phyloP scores from a whole-genome alignment of 2,113 vertebrate genomes.

The Gallinago paraguaiae region DNA sequence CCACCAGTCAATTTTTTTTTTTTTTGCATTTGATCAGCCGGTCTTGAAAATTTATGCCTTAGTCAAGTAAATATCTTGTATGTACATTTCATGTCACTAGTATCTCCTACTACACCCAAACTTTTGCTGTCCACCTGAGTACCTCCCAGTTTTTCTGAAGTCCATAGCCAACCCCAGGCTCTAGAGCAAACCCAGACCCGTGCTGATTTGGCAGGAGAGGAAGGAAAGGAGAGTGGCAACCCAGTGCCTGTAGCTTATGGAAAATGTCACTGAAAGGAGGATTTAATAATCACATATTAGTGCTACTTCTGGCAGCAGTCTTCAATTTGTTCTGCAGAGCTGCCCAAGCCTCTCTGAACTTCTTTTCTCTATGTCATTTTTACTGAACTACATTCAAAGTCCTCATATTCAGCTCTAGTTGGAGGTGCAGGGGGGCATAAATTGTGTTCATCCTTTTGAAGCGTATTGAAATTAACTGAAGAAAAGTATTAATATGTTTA shows the following conservation, averaged over 20 bases:
- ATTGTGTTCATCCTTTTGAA: background rate
- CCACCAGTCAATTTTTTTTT: background rate
- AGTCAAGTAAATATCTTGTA: background rate
- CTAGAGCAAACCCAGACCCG: fast-evolving
- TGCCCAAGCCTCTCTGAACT: background rate
- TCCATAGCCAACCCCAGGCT: background rate
- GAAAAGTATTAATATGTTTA: background rate
- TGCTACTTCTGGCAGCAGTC: background rate
- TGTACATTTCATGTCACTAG: background rate
- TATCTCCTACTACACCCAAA: background rate
- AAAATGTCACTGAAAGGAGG: background rate
- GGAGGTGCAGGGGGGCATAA: fast-evolving
- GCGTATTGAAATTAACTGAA: background rate
- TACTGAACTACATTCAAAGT: background rate
- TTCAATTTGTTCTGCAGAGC: background rate
- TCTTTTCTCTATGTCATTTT: background rate
- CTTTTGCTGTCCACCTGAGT: background rate
- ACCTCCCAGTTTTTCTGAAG: background rate
- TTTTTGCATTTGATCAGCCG: background rate
- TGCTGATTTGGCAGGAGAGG: background rate
- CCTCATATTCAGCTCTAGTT: background rate
- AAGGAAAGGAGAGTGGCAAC: background rate
- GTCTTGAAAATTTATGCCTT: background rate
- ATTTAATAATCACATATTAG: background rate
- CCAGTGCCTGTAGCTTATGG: background rate